Evolutionary conservation across 2,888 invertebrate genomes (phyloP).

Genomic region (Cheiracanthium punctorium): DNA sequence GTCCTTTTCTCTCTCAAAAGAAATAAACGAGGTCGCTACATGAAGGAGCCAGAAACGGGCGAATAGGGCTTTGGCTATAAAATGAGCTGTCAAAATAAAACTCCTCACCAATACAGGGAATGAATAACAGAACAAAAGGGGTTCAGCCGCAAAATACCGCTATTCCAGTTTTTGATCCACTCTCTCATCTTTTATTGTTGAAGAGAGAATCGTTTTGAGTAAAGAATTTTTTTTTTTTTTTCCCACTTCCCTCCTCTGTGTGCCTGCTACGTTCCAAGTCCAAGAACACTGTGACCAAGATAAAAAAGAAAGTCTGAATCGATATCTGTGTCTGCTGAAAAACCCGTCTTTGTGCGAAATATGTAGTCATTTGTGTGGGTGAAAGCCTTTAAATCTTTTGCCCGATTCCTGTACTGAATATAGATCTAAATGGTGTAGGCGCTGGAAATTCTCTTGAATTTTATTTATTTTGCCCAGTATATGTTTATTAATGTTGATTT

Average conservation of each 20-base stretch:
- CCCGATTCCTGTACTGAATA: not conserved
- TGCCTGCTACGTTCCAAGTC: not conserved
- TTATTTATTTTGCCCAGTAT: not conserved
- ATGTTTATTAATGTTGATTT: not conserved
- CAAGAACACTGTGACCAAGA: not conserved
- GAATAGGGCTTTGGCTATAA: not conserved
- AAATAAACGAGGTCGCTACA: too few relatives aligned
- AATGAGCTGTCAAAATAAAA: not conserved
- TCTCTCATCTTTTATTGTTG: not conserved
- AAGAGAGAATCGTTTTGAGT: not conserved
- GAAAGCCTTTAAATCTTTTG: not conserved
- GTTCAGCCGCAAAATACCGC: not conserved
- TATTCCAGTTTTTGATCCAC: not conserved
- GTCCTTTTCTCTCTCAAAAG: too few relatives aligned
- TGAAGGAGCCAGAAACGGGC: too few relatives aligned
- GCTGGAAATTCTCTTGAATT: not conserved
- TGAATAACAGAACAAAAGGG: not conserved
- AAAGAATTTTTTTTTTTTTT: not conserved
- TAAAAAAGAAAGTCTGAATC: not conserved
- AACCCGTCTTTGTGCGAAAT: constrained; percentile 3
- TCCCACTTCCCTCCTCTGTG: too few relatives aligned
- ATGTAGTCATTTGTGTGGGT: constrained; percentile 2
- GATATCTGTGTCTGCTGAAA: not conserved
- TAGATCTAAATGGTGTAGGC: not conserved
- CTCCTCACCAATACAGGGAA: not conserved